Conservation (phyloP, 2,797 vertebrate species). For the Poliocrania exsul region DNA sequence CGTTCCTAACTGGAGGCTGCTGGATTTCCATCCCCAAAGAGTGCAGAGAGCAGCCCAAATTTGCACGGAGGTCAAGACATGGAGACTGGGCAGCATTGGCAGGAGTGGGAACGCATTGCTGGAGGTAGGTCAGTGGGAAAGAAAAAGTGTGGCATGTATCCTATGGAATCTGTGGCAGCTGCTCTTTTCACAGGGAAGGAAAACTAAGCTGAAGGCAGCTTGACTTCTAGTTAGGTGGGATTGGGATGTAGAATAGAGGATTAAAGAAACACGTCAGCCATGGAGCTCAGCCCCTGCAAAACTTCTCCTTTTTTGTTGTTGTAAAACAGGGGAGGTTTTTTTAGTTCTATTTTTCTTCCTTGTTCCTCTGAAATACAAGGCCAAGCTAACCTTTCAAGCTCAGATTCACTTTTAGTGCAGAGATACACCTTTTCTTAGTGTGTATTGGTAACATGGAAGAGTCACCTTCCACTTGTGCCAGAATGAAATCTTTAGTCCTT, state of each 20-base stretch:
- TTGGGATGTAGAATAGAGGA: background rate
- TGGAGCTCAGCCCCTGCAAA: background rate
- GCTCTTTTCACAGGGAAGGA: background rate
- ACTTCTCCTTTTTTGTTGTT: background rate
- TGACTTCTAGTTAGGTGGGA: background rate
- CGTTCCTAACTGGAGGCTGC: background rate
- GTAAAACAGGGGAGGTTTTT: background rate
- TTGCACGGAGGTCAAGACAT: background rate
- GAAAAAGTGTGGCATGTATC: rapidly evolving
- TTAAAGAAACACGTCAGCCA: background rate
- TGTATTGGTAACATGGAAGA: background rate
- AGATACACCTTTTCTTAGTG: background rate
- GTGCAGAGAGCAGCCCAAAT: background rate
- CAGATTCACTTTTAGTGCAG: background rate
- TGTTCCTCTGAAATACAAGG: background rate
- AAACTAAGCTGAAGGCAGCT: background rate
- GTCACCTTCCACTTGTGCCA: background rate
- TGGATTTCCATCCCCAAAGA: background rate
- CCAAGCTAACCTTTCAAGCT: background rate
- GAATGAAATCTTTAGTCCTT: background rate
- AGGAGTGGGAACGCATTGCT: background rate
- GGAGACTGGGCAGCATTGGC: background rate
- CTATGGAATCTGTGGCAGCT: background rate
- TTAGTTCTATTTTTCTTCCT: background rate
- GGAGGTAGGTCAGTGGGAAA: background rate